Base-by-base conservation (phyloP, 2,113 vertebrate genomes). In the Merops nubicus region DNA sequence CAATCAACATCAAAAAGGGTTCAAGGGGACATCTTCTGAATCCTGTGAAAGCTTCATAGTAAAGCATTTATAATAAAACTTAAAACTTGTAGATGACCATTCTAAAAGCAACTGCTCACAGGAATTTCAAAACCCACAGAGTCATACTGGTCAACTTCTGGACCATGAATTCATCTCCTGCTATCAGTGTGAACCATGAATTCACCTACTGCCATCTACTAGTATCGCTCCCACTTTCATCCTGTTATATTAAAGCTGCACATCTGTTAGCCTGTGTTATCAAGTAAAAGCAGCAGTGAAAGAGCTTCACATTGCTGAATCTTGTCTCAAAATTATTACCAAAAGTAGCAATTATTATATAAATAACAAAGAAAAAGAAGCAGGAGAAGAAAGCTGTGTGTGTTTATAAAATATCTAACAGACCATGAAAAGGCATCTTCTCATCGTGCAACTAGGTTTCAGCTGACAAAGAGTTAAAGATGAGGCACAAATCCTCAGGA, bases 381-480 rank as follows among this genome's bases (percentile, higher is more conserved):
- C n/a, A n/a, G n/a, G n/a, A n/a, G n/a, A n/a, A n/a, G n/a, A n/a
- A n/a, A n/a, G n/a, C n/a, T n/a, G n/a, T n/a, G n/a, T n/a, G n/a
- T n/a, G n/a, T n/a, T n/a, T n/a, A n/a, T n/a, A n/a, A n/a, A n/a
- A n/a, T n/a, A n/a, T n/a, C n/a, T n/a, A n/a, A n/a, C n/a, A n/a
- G n/a, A n/a, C n/a, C n/a, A n/a, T n/a, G n/a, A n/a, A n/a, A n/a
- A n/a, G n/a, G n/a, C n/a, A n/a, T n/a, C n/a, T 84, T 47, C 80
- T 84, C 48, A 17, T 23, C 38, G n/a, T 40, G n/a, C 63, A 57
- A 19, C 2, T 82, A 28, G 31, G 43, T 67, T 91, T 91, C 75
- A 85, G 88, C 54, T 95, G 64, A 42, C 54, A 23, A 81, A 64
- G 79, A 68, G 88, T 95, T 93, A 95, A 88, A 70, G 34, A 79